A percentile compares a stretch with the other conserved stretches of the same genome.
These are phyloP conservation scores for Drosophila vallismaia DNA, from an alignment of 2,888 invertebrate genomes.

Conservation along the genomic window DNA sequence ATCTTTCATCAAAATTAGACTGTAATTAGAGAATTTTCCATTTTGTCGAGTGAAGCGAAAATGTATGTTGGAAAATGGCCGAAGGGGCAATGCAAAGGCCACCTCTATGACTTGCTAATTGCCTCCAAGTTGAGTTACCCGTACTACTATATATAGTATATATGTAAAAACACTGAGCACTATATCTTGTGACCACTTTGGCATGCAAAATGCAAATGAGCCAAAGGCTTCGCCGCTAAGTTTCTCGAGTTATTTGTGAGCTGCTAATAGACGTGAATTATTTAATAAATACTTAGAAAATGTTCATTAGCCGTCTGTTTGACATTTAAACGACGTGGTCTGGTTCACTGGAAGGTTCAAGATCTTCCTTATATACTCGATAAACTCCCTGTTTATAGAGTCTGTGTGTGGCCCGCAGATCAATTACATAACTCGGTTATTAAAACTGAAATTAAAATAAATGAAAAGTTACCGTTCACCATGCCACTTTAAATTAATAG, in stretches of 20 bases:
- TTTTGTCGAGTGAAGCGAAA: neutral
- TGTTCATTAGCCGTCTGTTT: constrained; percentile 45
- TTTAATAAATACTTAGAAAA: constrained; percentile 67
- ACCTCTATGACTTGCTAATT: constrained; percentile 29
- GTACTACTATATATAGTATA: too few species aligned
- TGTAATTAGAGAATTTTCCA: constrained; percentile 30
- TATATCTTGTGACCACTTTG: constrained; percentile 26
- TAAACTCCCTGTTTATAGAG: neutral
- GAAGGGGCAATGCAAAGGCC: constrained; percentile 27
- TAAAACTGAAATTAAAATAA: constrained; percentile 20
- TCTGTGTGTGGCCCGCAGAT: neutral
- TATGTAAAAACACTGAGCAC: neutral
- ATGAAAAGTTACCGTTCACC: constrained; percentile 2
- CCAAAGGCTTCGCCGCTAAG: constrained; percentile 10
- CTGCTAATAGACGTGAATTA: constrained; percentile 70
- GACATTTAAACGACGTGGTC: constrained; percentile 31
- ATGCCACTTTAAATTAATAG: constrained; percentile 38
- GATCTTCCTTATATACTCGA: neutral
- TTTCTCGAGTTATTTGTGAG: constrained; percentile 48
- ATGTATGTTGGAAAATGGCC: constrained; percentile 14
- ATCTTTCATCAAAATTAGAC: constrained; percentile 21
- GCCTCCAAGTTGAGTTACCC: constrained; percentile 25
- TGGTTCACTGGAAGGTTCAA: constrained; percentile 11
- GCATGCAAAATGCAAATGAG: constrained; percentile 53
- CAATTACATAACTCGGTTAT: constrained; percentile 14